Base-by-base conservation (phyloP, 2,888 invertebrate genomes). In the Electrophaes corylata region DNA sequence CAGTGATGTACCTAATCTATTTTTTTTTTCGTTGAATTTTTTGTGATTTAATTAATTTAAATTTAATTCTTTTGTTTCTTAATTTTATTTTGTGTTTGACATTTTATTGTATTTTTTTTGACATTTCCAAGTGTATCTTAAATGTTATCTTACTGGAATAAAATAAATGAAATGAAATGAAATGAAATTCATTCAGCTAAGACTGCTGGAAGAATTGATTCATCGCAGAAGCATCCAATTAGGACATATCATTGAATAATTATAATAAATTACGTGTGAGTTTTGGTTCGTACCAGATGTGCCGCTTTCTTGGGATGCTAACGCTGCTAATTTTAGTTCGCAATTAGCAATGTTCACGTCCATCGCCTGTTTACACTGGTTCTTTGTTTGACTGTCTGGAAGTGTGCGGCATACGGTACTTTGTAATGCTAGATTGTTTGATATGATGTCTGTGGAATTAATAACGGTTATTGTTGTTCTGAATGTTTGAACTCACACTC, bases 311-410 rank as follows among this genome's bases (percentile, higher is more conserved):
- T 51, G 44, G 49, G 35, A 43, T 45, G 58, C 44, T 53, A 53
- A 48, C 33, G 44, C 48, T 41, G 70, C 65, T 74, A 68, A 72
- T 70, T 74, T 67, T 74, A 75, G 66, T 58, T 43, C 20, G 59
- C 63, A 59, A 66, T 64, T 66, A 62, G 56, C 49, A 16, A 39
- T 52, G 43, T 60, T 60, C 55, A 31, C 39, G 6, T 43, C 37
- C n/a, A 14, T 20, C n/a, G 20, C 40, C 3, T 16, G 37, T 16
- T 37, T 37, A 37, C 14, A 37, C 37, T 23, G 1, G 14, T 12
- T 43, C 37, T 31, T 41, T 47, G 20, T 35, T 43, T 14, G 18
- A 35, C 54, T 54, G 46, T 41, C 54, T 35, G 31, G 20, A 23
- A 6, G 39, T 14, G 37, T 26, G 20, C 20, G 43, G 43, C 23